Evolutionary conservation across 1,140 invertebrate species (phyloP).

Genomic region (Orius insidiosus): DNA sequence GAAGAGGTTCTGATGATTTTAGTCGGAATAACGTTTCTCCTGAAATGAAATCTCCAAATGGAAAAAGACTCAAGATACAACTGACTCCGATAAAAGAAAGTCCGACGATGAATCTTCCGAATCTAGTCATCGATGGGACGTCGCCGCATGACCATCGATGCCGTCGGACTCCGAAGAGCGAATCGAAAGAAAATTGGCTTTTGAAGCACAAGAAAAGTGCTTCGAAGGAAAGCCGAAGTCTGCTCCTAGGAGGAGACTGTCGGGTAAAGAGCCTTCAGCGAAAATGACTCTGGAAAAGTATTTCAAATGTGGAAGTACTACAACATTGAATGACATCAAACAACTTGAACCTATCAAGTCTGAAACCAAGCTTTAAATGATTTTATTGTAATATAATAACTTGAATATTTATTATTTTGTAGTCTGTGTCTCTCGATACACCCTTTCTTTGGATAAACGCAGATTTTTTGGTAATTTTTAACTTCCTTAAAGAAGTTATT

Average conservation of each 20-base stretch:
- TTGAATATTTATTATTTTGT: too few species aligned
- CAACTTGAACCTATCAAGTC: not conserved
- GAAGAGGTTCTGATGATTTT: too few species aligned
- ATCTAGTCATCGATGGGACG: constrained; percentile 7
- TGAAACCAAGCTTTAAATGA: constrained; percentile 2
- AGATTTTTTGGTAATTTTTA: not conserved
- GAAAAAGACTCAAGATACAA: too few species aligned
- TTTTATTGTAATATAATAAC: too few species aligned
- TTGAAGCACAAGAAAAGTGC: not conserved
- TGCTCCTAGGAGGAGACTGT: not conserved
- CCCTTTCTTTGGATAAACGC: not conserved
- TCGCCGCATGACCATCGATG: constrained; percentile 3
- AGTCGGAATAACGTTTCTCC: too few species aligned
- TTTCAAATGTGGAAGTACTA: constrained; percentile 1
- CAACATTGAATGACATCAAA: not conserved
- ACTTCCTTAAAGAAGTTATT: too few species aligned
- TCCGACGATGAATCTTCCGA: constrained; percentile 3
- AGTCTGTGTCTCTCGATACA: too few species aligned
- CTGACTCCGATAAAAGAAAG: not conserved
- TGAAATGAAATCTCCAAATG: too few species aligned
- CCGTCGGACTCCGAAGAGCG: not conserved
- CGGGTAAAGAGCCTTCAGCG: not conserved
- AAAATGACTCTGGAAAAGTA: constrained; percentile 3
- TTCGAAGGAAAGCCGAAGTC: not conserved
- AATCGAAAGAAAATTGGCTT: constrained; percentile 2